Evolutionary conservation across 2,113 vertebrate species (phyloP).

Genomic region (Lophochroa leadbeateri): DNA sequence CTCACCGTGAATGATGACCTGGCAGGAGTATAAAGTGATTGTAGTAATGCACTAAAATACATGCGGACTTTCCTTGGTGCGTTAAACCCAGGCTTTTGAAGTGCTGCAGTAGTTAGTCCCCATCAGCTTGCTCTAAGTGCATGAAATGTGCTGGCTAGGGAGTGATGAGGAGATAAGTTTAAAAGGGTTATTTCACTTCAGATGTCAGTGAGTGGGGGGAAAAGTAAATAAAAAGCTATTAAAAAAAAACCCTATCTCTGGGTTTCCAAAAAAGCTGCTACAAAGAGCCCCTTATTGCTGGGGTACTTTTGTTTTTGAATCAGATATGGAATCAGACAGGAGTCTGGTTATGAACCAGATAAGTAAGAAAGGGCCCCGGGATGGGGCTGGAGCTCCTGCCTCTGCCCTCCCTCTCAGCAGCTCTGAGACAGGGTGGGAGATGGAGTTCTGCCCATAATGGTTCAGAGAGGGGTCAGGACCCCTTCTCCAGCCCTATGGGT

Average conservation of each 20-base stretch:
- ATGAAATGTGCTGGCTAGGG: background rate
- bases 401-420: background rate
- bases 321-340: too few species aligned
- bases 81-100: background rate
- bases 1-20: background rate
- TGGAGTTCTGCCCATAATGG: background rate
- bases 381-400: background rate
- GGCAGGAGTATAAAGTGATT: background rate
- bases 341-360: too few species aligned
- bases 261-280: background rate
- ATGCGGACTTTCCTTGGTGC: background rate
- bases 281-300: background rate
- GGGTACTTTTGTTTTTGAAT: background rate
- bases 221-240: background rate
- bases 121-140: background rate
- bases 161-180: background rate
- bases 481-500: background rate
- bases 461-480: background rate
- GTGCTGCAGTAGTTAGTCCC: background rate
- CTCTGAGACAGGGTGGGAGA: too few species aligned
- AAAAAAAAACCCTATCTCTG: background rate
- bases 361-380: accelerated
- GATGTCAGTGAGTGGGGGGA: background rate
- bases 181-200: background rate
- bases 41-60: background rate